Conservation (phyloP, 2,113 vertebrate species). For the Chascanopsetta lugubris region DNA sequence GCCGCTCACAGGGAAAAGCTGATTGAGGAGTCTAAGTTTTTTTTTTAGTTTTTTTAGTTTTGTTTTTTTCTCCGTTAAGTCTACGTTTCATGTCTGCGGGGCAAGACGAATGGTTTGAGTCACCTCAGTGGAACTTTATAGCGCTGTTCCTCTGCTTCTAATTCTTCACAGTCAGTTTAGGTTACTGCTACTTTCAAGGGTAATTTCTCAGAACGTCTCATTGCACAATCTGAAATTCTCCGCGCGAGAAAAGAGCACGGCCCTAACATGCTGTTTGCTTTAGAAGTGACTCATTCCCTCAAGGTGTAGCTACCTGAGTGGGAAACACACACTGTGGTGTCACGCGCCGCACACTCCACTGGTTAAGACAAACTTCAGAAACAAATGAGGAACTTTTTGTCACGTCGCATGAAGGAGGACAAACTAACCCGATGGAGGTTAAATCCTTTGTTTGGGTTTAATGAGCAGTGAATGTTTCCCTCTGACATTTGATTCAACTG, state of each 20-base stretch:
- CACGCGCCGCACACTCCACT: slow-evolving; percentile 40
- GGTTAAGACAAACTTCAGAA: slow-evolving; percentile 56
- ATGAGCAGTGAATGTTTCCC: slow-evolving; percentile 28
- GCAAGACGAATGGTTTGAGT: slow-evolving; percentile 59
- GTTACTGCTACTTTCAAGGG: slow-evolving; percentile 60
- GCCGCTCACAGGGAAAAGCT: slow-evolving; percentile 36
- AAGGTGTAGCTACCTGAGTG: slow-evolving; percentile 63
- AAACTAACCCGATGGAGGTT: slow-evolving; percentile 43
- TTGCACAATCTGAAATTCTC: slow-evolving; percentile 68
- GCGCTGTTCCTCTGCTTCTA: slow-evolving; percentile 56
- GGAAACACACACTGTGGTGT: slow-evolving; percentile 56
- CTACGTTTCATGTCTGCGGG: slow-evolving; percentile 57
- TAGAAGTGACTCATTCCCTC: slow-evolving; percentile 63
- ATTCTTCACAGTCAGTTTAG: slow-evolving; percentile 72
- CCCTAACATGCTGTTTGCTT: slow-evolving; percentile 68
- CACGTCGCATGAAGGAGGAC: slow-evolving; percentile 26
- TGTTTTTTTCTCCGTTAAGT: too few species aligned
- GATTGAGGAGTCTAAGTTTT: slow-evolving; percentile 42
- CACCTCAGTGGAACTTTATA: slow-evolving; percentile 52
- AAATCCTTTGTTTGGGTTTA: slow-evolving; percentile 40
- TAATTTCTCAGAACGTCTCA: slow-evolving; percentile 71
- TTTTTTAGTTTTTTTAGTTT: too few species aligned
- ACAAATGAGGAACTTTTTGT: slow-evolving; percentile 45
- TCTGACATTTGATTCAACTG: slow-evolving; percentile 17
- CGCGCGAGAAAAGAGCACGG: slow-evolving; percentile 61